Base-by-base conservation (phyloP, 2,888 invertebrate genomes). In the Falcaria lacertinaria region DNA sequence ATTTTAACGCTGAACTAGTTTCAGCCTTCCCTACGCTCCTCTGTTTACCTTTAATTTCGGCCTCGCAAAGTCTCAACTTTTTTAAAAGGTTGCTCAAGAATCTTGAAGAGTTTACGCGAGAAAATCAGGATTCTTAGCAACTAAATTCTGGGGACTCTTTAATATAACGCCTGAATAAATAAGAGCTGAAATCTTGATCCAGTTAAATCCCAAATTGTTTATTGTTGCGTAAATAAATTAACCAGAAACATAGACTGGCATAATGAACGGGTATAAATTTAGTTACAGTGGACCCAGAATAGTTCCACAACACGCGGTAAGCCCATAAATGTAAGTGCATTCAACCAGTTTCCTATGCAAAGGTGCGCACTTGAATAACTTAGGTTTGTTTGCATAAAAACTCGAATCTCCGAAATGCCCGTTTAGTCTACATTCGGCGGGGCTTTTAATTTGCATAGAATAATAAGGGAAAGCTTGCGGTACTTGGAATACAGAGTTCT, bases 321-420 rank as follows among this genome's bases (percentile, higher is more conserved):
- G 63, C 67, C 61, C 60, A 68, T 73, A 68, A 79, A 75, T 73
- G 76, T 69, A 68, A 66, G 70, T 68, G 72, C 74, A 79, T 81
- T 80, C 75, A 72, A 69, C 70, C 78, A 68, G 67, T 71, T 77
- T 67, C 72, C 77, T 78, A 82, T 84, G 84, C 78, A 76, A 75
- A 80, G 74, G 78, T 75, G 77, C 76, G 68, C 72, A 80, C 81
- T 85, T 78, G 87, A 86, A 84, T 85, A 86, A 85, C 80, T 87
- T 81, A 80, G 74, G 72, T 74, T 59, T 80, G 86, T 87, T 87
- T 84, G 84, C 82, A 82, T 82, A 86, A 87, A 87, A 88, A 86
- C 81, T 80, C 70, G 79, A 80, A 80, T 81, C 82, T 79, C 73
- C 78, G 69, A 84, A 85, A 82, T 75, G 78, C 77, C 73, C 82